Conservation (phyloP, 2,797 vertebrate species). For the Triplophysa bombifrons region DNA sequence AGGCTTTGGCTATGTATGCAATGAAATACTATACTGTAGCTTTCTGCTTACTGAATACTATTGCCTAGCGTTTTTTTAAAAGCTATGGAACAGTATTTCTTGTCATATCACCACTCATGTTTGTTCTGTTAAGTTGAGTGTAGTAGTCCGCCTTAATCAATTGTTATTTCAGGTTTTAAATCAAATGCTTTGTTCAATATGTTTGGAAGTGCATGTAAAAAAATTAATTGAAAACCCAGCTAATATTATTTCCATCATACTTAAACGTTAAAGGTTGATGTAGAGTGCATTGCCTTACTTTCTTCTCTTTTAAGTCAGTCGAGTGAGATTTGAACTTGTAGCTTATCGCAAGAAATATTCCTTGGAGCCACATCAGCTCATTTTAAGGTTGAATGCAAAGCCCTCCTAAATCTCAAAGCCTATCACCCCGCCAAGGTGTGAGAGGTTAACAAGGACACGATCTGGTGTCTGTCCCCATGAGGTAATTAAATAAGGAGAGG, state of each 20-base stretch:
- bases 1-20: background rate
- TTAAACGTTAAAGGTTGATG: too few relatives aligned
- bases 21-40: background rate
- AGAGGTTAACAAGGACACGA: slow-evolving; percentile 74
- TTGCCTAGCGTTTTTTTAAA: too few relatives aligned
- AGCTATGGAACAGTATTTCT: background rate
- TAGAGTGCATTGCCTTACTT: too few relatives aligned
- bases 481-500: slow-evolving; percentile 56
- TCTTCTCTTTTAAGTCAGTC: too few relatives aligned
- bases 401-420: background rate
- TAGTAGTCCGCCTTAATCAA: too few relatives aligned
- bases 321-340: background rate
- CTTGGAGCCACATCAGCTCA: background rate
- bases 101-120: too few relatives aligned
- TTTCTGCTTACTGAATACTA: slow-evolving; percentile 2
- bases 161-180: too few relatives aligned
- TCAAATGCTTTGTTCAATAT: too few relatives aligned
- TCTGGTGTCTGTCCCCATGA: slow-evolving; percentile 65
- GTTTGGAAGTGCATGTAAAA: too few relatives aligned
- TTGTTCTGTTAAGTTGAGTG: too few relatives aligned
- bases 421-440: slow-evolving; percentile 64
- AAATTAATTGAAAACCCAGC: too few relatives aligned
- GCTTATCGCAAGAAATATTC: background rate
- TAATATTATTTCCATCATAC: too few relatives aligned
- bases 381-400: background rate